Percentiles rank a stretch among this genome's conserved stretches.
Conservation (phyloP, 2,888 invertebrate genomes). For the Heliconius cydno region DNA sequence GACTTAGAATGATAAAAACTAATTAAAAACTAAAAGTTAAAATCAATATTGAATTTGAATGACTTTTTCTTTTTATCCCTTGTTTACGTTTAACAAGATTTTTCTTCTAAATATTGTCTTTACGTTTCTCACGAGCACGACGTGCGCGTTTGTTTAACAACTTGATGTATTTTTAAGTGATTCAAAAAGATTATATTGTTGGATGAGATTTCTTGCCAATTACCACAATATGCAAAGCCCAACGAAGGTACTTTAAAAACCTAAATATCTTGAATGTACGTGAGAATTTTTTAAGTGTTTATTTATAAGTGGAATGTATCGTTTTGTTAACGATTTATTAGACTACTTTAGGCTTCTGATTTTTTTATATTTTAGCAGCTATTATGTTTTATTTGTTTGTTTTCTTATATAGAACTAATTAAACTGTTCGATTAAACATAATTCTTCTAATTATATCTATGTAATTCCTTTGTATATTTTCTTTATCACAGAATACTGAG, state of each 20-base stretch:
- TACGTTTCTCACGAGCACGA: slow-evolving; percentile 44
- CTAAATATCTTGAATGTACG: slow-evolving; percentile 55
- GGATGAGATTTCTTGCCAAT: slow-evolving; percentile 61
- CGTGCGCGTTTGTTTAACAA: slow-evolving; percentile 61
- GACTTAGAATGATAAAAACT: slow-evolving; percentile 44
- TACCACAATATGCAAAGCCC: slow-evolving; percentile 56
- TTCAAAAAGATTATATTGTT: slow-evolving; percentile 60
- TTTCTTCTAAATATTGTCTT: slow-evolving; percentile 46
- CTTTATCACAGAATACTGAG: neutral
- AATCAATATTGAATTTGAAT: neutral
- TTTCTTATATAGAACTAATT: neutral
- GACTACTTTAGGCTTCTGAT: slow-evolving; percentile 36
- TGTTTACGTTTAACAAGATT: slow-evolving; percentile 36
- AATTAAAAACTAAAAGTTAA: neutral
- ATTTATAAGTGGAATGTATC: slow-evolving; percentile 57
- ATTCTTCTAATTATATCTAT: neutral
- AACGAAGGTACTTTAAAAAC: slow-evolving; percentile 46
- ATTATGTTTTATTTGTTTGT: neutral
- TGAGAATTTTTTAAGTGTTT: slow-evolving; percentile 63
- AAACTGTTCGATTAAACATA: neutral
- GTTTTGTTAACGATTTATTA: slow-evolving; percentile 56
- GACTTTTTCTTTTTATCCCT: neutral
- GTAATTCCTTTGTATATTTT: neutral
- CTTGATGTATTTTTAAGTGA: slow-evolving; percentile 73
- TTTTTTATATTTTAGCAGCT: too few species aligned